Conservation (phyloP, 2,888 invertebrate species). For the Seira musarum region DNA sequence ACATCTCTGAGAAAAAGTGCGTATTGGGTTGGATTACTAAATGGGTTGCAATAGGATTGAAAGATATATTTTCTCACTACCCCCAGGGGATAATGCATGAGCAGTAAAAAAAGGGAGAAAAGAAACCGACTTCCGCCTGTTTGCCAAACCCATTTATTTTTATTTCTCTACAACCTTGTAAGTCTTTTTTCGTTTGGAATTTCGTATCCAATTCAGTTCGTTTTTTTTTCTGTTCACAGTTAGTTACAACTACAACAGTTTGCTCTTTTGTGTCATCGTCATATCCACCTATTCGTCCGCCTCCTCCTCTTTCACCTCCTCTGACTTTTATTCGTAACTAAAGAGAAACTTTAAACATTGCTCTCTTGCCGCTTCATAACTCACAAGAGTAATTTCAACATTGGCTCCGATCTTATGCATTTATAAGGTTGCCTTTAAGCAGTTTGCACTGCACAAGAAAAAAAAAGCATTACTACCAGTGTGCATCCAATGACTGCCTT, state of each 20-base stretch:
- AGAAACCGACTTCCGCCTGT: constrained; percentile 20
- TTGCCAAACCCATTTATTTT: constrained; percentile 52
- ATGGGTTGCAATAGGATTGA: constrained; percentile 12
- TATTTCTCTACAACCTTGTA: constrained; percentile 32
- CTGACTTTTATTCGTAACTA: constrained; percentile 16
- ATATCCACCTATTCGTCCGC: constrained; percentile 23
- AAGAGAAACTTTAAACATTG: constrained; percentile 35
- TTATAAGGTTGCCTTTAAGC: not conserved
- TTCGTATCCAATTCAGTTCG: not conserved
- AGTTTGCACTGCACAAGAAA: not conserved
- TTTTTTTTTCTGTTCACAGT: constrained; percentile 26
- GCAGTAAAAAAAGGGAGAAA: constrained; percentile 29
- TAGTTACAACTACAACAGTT: constrained; percentile 24
- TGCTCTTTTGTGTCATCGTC: constrained; percentile 24
- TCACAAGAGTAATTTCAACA: constrained; percentile 20
- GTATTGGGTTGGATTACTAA: constrained; percentile 7
- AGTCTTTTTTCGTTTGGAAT: not conserved
- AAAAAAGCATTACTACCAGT: too few species aligned
- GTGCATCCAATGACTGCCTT: not conserved
- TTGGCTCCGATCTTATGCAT: not conserved
- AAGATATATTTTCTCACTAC: constrained; percentile 17
- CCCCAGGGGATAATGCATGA: constrained; percentile 46
- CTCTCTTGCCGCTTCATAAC: constrained; percentile 46
- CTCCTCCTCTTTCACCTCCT: constrained; percentile 32
- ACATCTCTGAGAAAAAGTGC: not conserved